Evolutionary conservation across 2,797 vertebrate genomes (phyloP), one percentile per base, ranked within the genome.

Genomic region (Passerculus sandwichensis): DNA sequence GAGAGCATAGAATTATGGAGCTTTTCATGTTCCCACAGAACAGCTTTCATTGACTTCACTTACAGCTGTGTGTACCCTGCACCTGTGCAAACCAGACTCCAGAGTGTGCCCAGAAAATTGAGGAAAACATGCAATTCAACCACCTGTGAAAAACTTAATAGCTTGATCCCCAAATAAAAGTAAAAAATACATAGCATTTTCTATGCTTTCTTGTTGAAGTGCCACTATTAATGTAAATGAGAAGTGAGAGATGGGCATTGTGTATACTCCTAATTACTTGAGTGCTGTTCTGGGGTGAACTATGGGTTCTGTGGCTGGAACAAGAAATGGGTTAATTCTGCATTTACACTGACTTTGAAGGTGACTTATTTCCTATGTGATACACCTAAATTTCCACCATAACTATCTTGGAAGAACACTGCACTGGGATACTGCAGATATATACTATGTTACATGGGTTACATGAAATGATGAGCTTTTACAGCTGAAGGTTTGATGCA

Each of bases 31-130:
- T 85, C 84, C 93, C 76, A 73, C 29, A 70, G 62, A 73, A 73
- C n/a, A 59, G 79, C 70, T 90, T 91, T 94, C 82, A 84, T 38
- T 88, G 85, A 78, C 89, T 95, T 90, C 62, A 56, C 66, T 90
- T 88, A 64, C 94, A 94, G 94, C 93, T 95, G 89, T 94, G 76
- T 92, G 62, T 94, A 86, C 66, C 38, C 66, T 91, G 88, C 88
- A 95, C 94, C 96, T 96, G 95, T 94, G 83, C 73, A 94, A 96
- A 94, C 84, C 73, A 90, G 66, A 62, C 70, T 88, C 61, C 82
- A 89, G 78, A 91, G 56, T 42, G 59, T 65, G 89, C 73, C 73
- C 79, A 84, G 82, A 91, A 93, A 93, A 80, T 70, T 62, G n/a
- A 76, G 47, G 56, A 94, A 94, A 86, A 75, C 21, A 60, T 13